These are phyloP conservation scores for Cryptophagus acutangulus DNA, from an alignment of 2,888 invertebrate genomes.

Conservation along the genomic window DNA sequence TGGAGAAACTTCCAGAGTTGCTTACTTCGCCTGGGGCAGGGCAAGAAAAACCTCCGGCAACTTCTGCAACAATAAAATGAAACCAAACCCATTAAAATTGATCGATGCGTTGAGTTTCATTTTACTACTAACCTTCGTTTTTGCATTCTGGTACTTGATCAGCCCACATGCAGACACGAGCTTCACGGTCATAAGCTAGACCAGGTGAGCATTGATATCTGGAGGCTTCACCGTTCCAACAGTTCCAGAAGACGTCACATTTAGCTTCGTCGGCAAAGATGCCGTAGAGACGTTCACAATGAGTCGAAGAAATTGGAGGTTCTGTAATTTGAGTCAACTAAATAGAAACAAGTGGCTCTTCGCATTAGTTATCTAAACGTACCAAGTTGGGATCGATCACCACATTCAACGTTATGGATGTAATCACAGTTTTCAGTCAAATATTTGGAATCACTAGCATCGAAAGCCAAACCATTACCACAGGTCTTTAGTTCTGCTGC, in stretches of 20 bases:
- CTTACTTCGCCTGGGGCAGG: conserved; percentile 78
- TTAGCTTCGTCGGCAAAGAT: conserved; percentile 85
- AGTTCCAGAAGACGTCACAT: conserved; percentile 94
- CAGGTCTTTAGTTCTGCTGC: conserved; percentile 85
- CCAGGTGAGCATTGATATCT: conserved; percentile 93
- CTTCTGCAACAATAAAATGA: conserved; percentile 58
- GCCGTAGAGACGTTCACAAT: conserved; percentile 83
- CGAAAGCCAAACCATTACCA: conserved; percentile 91
- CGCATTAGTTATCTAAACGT: conserved; percentile 38
- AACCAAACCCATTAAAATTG: not conserved
- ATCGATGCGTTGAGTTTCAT: not conserved
- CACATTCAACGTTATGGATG: conserved; percentile 90
- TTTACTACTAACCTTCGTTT: conserved; percentile 64
- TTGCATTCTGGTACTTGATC: conserved; percentile 91
- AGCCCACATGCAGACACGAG: conserved; percentile 94
- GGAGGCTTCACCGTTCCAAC: conserved; percentile 93
- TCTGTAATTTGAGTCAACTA: conserved; percentile 52
- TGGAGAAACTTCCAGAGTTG: conserved; percentile 83
- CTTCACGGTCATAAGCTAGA: conserved; percentile 88
- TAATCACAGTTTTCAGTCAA: conserved; percentile 94
- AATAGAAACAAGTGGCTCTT: conserved; percentile 4
- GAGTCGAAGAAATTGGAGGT: conserved; percentile 76
- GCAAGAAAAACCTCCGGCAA: conserved; percentile 84
- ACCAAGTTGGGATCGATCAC: conserved; percentile 82
- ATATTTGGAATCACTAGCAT: conserved; percentile 82